Base-by-base conservation (phyloP, 2,888 invertebrate genomes). In the Hypercompe scribonia region DNA sequence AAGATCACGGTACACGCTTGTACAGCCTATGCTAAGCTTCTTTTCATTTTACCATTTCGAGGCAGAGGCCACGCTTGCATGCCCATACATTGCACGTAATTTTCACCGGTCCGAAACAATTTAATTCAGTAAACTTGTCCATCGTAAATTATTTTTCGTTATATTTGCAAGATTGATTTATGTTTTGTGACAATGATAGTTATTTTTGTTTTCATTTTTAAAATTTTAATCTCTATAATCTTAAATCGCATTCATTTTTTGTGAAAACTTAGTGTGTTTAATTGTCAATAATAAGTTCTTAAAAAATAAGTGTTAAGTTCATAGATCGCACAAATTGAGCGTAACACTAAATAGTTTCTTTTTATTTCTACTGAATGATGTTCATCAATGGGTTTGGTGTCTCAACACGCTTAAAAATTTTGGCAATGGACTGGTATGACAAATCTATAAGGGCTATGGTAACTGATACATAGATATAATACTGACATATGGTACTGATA, bases 261-360 rank as follows among this genome's bases (percentile, higher is more conserved):
- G 21, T 67, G 21, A 8, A 21, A 67, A n/a, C n/a, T 34, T 24
- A 63, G 61, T 65, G 46, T 64, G 65, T 42, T 18, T 65, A 58
- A 31, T 54, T 31, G 76, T 79, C 74, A 68, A 80, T 85, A 78
- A 74, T 72, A 66, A 74, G 67, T 64, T 42, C 39, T 34, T 39
- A 65, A 58, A 63, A 69, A 66, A 50, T 66, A 73, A 65, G 61
- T 73, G 15, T 75, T 70, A 15, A 65, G 70, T 77, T 46, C 15
- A 67, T 71, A 69, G 82, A 83, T 87, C 87, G 88, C 87, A 86
- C 81, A 79, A 89, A 90, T 88, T 89, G 90, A 89, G 85, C 81
- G 63, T 66, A 68, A 34, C n/a, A 28, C 15, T 31, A 39, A 36
- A 13, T n/a, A n/a, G 36, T 50, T 33, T 50, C 24, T 65, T 42